phyloP scores from a whole-genome alignment of 2,797 vertebrate genomes.

The Micromesistius poutassou region DNA sequence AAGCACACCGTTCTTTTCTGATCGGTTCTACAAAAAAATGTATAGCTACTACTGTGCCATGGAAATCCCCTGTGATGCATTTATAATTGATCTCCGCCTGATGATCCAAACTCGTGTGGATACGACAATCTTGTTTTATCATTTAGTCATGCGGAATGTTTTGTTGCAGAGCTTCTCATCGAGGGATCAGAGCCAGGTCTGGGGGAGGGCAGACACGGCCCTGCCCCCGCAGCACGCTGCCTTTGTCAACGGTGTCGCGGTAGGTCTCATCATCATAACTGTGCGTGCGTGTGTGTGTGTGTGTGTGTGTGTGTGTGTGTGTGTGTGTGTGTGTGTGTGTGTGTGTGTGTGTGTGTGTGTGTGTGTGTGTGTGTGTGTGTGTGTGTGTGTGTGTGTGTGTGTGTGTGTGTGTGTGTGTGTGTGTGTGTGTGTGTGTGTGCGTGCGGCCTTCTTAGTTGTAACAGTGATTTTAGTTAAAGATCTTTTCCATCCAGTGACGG shows the following conservation, averaged over 20 bases:
- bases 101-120: neutral
- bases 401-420: too few relatives aligned
- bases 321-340: too few relatives aligned
- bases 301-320: too few relatives aligned
- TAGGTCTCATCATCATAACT: constrained; percentile 61
- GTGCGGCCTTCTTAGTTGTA: neutral
- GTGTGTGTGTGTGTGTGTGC: neutral
- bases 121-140: neutral
- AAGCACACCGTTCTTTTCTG: too few relatives aligned
- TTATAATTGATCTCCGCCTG: neutral
- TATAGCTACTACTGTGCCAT: neutral
- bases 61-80: neutral
- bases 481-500: too few relatives aligned
- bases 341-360: too few relatives aligned
- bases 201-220: constrained; percentile 76
- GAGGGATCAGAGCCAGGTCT: constrained; percentile 77
- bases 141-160: neutral
- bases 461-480: too few relatives aligned
- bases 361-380: too few relatives aligned
- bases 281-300: too few relatives aligned
- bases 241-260: constrained; percentile 90
- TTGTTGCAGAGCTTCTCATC: constrained; percentile 77
- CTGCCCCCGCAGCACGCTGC: constrained; percentile 84
- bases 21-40: too few relatives aligned
- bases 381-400: neutral